Percentiles rank a stretch among this genome's conserved stretches.
phyloP scores from a whole-genome alignment of 2,797 vertebrate species.

The Rhabdophis nuchalis region DNA sequence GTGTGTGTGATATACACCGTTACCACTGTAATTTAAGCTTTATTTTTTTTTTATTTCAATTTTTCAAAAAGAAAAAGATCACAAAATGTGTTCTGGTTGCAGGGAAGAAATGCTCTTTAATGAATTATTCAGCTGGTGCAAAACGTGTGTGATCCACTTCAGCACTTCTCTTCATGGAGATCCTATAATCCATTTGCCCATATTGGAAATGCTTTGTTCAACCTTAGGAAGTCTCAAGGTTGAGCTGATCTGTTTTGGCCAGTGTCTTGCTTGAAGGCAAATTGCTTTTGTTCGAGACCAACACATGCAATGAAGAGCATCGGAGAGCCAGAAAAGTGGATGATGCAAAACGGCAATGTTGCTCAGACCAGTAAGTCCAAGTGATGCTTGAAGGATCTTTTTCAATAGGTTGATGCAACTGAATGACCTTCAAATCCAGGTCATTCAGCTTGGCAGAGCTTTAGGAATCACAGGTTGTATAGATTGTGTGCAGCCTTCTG shows the following conservation, averaged over 20 bases:
- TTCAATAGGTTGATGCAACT: background rate
- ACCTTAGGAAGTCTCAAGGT: background rate
- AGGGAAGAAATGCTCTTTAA: background rate
- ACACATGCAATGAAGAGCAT: background rate
- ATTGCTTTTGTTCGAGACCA: background rate
- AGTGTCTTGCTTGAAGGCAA: background rate
- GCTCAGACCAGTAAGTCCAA: background rate
- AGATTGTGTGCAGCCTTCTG: background rate
- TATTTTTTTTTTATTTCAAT: background rate
- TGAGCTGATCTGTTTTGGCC: background rate
- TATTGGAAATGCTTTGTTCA: background rate
- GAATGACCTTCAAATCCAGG: background rate
- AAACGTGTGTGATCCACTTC: background rate
- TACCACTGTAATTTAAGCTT: background rate
- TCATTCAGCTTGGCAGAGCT: background rate
- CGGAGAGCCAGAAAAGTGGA: background rate
- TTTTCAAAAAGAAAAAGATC: background rate
- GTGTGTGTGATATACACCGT: no score
- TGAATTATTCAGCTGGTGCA: background rate
- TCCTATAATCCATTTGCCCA: background rate
- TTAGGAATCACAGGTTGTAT: background rate
- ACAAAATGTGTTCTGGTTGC: background rate
- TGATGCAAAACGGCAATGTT: background rate
- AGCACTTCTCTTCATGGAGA: background rate
- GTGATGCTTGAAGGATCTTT: background rate